Evolutionary conservation across 2,888 invertebrate genomes (phyloP), one percentile per base, ranked within the genome.

Genomic region (Pterostichus niger): DNA sequence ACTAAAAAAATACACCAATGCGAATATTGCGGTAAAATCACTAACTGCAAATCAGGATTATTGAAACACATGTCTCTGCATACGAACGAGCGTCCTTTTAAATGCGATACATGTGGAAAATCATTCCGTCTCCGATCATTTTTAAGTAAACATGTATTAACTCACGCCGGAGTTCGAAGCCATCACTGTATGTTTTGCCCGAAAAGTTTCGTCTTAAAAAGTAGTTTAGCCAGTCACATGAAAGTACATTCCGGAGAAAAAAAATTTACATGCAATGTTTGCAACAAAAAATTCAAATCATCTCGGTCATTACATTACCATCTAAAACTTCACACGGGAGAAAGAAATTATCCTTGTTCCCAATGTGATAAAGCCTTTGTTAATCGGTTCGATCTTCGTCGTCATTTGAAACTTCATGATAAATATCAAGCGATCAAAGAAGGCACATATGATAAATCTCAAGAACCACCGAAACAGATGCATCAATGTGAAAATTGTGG

Each of bases 291-390:
- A 76, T 86, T 86, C 68, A 86, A 85, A 85, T 75, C 85, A 5
- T 84, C 85, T 31, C 85, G 86, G 3, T 85, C 86, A 7, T 79
- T 86, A 61, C 44, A 64, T 9, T 82, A 86, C 46, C 86, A 87
- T 79, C 73, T 85, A 24, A 86, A 86, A 81, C 84, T 86, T 54
- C 86, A 86, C 77, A 84, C 85, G 11, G 86, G 85, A 64, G 85
- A 86, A 78, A 68, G 86, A 0, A 84, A 86, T 68, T 86, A 85
- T 84, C 85, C 86, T 59, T 86, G 87, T 59, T 61, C 17, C 5
- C 83, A 86, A 31, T 86, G 87, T 52, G 85, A 86, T 6, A 86
- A 86, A 76, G 86, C 86, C 0, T 86, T 86, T 64, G 83, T 85
- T 0, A 85, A 86, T 52, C 85, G 84, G 52, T 86, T 85, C 80